Evolutionary conservation across 2,113 vertebrate species (phyloP).

Genomic region (Limanda limanda): DNA sequence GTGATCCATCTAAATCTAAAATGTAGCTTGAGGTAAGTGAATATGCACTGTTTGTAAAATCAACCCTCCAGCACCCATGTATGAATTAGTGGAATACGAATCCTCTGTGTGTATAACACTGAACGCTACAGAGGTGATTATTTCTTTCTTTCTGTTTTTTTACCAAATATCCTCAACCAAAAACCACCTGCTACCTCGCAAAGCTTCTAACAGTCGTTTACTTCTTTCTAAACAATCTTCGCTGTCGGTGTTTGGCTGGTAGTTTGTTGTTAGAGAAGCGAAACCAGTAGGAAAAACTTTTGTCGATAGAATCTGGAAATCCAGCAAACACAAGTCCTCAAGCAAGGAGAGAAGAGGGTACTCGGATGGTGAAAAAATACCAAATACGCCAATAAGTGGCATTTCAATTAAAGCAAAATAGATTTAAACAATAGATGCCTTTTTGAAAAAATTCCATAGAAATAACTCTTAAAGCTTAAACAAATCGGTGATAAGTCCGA

Average conservation of each 20-base stretch:
- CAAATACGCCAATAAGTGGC: background rate
- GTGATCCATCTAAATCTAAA: conserved; percentile 40
- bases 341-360: background rate
- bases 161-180: conserved; percentile 49
- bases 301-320: background rate
- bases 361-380: background rate
- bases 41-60: conserved; percentile 10
- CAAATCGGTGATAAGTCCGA: background rate
- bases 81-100: conserved; percentile 8
- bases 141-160: background rate
- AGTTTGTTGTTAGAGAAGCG: background rate
- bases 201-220: conserved; percentile 19
- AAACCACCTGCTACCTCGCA: conserved; percentile 73
- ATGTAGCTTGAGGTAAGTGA: conserved; percentile 19
- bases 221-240: conserved; percentile 28
- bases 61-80: background rate
- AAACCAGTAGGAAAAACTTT: background rate
- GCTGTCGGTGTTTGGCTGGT: conserved; percentile 20
- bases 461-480: background rate
- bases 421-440: background rate
- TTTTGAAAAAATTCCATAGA: background rate
- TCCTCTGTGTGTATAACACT: conserved; percentile 14
- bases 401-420: background rate
- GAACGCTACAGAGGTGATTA: conserved; percentile 23
- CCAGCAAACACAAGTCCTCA: background rate